Conservation (phyloP, 2,113 vertebrate genomes). For the Microcebus ravelobensis region DNA sequence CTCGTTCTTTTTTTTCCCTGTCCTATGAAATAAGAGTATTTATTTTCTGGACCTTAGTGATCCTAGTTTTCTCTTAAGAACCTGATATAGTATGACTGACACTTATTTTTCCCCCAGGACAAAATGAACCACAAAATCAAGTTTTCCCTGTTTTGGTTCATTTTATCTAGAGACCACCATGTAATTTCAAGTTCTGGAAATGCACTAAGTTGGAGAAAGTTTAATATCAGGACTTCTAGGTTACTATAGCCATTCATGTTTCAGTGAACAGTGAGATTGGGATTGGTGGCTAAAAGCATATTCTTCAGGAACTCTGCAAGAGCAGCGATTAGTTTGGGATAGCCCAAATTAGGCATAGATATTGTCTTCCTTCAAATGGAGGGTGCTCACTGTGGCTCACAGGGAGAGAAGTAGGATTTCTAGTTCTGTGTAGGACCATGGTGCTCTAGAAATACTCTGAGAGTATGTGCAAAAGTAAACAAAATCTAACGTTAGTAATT, state of each 20-base stretch:
- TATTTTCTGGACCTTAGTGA: neutral
- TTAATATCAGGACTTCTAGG: neutral
- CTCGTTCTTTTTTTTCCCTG: neutral
- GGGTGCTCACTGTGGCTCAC: neutral
- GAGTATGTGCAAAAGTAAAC: neutral
- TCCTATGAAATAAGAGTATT: neutral
- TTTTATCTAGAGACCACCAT: neutral
- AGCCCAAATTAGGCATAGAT: neutral
- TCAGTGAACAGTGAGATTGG: neutral
- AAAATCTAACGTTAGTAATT: neutral
- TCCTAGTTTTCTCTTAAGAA: neutral
- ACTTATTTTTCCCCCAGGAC: neutral
- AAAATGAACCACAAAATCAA: neutral
- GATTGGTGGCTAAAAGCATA: neutral
- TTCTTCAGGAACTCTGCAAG: neutral
- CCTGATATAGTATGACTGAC: neutral
- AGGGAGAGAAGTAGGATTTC: neutral
- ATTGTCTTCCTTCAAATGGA: neutral
- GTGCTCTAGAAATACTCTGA: neutral
- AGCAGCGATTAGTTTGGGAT: neutral
- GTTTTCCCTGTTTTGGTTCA: neutral
- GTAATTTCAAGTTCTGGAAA: neutral
- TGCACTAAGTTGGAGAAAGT: neutral
- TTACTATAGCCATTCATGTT: neutral
- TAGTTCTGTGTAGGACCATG: neutral